Evolutionary conservation across 2,113 vertebrate genomes (phyloP).

Genomic region (Arothron firmamentum): DNA sequence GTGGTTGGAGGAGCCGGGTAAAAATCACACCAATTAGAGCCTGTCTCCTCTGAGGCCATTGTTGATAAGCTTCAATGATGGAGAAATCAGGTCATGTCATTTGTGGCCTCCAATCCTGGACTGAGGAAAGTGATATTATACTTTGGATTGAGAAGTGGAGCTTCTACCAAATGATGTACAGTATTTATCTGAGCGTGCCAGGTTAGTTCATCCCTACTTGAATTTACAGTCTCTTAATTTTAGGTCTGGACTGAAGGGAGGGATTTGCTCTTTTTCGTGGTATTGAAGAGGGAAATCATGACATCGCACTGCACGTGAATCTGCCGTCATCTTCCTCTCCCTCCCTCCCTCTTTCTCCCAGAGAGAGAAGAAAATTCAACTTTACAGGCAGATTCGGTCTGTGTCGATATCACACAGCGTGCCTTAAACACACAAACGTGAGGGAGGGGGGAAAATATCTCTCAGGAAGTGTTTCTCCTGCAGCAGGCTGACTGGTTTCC

Average conservation of each 20-base stretch:
- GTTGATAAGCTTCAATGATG: constrained; percentile 47
- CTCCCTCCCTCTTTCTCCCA: no score
- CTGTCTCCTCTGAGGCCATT: constrained; percentile 47
- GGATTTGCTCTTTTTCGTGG: no score
- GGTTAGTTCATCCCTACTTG: no score
- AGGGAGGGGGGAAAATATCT: constrained; percentile 21
- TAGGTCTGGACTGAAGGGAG: no score
- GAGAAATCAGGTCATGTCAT: constrained; percentile 62
- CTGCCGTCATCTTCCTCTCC: no score
- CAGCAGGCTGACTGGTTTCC: constrained; percentile 19
- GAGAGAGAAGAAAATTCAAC: constrained; percentile 9
- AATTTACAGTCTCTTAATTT: no score
- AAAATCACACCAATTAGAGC: constrained; percentile 57
- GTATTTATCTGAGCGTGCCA: no score
- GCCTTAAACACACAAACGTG: constrained; percentile 48
- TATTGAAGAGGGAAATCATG: no score
- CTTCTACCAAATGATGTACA: no score
- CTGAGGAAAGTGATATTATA: background rate
- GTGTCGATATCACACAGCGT: constrained; percentile 56
- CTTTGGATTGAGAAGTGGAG: no score
- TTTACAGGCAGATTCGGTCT: constrained; percentile 53
- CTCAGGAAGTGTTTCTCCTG: constrained; percentile 29
- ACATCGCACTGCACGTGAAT: no score
- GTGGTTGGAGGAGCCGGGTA: constrained; percentile 35
- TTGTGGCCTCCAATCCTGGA: constrained; percentile 34